phyloP scores from a whole-genome alignment of 2,113 vertebrate species.

The Dromiciops gliroides region DNA sequence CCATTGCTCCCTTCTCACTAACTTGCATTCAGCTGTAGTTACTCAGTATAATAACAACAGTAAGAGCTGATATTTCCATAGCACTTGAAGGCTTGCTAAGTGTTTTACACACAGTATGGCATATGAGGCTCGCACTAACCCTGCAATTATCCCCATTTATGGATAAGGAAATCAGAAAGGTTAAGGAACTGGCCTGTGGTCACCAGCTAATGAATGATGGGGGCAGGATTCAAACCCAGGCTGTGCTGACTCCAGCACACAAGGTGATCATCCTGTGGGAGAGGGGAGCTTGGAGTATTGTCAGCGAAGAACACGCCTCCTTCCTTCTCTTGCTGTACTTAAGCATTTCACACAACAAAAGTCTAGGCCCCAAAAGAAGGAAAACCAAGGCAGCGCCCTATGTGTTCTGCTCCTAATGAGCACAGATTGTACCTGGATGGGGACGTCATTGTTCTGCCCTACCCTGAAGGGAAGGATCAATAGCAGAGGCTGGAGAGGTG shows the following conservation, averaged over 20 bases:
- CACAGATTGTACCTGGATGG: not conserved
- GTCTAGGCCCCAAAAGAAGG: not conserved
- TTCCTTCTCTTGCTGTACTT: not conserved
- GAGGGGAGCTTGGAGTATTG: not conserved
- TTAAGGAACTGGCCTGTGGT: not conserved
- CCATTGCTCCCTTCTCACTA: not conserved
- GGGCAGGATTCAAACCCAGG: not conserved
- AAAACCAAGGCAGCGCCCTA: not conserved
- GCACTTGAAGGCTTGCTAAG: not conserved
- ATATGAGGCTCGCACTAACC: not conserved
- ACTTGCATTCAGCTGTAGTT: not conserved
- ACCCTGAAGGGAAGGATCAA: not conserved
- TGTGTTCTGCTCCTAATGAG: not conserved
- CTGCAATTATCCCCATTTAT: not conserved
- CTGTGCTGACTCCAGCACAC: not conserved
- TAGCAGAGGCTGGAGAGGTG: not conserved
- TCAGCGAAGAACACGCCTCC: not conserved
- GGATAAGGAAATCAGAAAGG: not conserved
- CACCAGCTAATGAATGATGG: not conserved
- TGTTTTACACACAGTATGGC: not conserved
- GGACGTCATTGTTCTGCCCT: not conserved
- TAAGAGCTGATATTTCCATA: not conserved
- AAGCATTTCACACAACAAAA: not conserved
- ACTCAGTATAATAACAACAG: not conserved
- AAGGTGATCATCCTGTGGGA: not conserved